A percentile compares a stretch with the other conserved stretches of the same genome.
phyloP scores from a whole-genome alignment of 2,888 invertebrate genomes.

The Mechanitis mazaeus region DNA sequence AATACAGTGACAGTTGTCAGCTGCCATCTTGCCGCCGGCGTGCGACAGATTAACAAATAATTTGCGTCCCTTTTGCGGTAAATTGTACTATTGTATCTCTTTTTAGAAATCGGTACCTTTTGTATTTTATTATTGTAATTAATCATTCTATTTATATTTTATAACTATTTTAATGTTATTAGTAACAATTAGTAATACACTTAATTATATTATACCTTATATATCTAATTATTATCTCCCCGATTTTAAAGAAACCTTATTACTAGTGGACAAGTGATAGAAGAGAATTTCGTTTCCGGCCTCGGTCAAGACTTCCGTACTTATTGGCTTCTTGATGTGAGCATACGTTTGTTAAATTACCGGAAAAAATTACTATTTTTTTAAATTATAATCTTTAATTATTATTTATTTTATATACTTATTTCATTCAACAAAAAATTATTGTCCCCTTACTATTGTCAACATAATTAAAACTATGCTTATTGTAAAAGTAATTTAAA shows the following conservation, averaged over 20 bases:
- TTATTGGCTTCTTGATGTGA: constrained; percentile 44
- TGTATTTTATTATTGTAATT: too few species aligned
- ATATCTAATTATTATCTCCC: constrained; percentile 3
- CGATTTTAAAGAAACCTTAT: constrained; percentile 40
- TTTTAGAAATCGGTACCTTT: too few species aligned
- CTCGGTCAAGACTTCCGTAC: constrained; percentile 55
- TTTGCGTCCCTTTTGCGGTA: constrained; percentile 40
- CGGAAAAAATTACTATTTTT: constrained; percentile 35
- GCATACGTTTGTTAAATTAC: constrained; percentile 28
- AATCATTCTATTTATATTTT: too few species aligned
- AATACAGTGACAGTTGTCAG: constrained; percentile 60
- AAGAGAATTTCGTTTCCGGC: constrained; percentile 55
- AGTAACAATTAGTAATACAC: too few species aligned
- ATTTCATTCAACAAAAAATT: too few species aligned
- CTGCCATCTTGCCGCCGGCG: constrained; percentile 60
- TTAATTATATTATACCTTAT: too few species aligned
- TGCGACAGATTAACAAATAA: constrained; percentile 42
- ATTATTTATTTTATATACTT: too few species aligned
- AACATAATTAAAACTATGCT: too few species aligned
- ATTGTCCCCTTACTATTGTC: too few species aligned
- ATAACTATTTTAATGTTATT: too few species aligned
- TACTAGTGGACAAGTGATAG: constrained; percentile 39
- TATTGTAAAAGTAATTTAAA: too few species aligned
- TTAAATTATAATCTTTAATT: too few species aligned
- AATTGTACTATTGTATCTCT: constrained; percentile 16